Conservation (phyloP, 2,888 invertebrate genomes). For the Trypoxylon attenuatum region DNA sequence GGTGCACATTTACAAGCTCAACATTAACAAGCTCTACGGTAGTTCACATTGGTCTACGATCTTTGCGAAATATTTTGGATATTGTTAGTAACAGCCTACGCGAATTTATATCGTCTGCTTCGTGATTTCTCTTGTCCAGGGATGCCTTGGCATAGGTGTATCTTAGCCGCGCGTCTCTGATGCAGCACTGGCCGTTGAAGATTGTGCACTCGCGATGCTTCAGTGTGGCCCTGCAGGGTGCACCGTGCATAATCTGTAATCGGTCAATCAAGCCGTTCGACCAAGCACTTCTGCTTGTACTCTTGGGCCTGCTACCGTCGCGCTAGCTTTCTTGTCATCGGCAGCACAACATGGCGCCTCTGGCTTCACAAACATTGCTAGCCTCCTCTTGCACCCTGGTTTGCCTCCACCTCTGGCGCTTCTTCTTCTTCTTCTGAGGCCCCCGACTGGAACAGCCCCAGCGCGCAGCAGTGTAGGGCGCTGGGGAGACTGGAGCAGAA, state of each 20-base stretch:
- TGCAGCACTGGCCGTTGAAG: no score
- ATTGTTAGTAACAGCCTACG: no score
- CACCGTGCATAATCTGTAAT: constrained; percentile 67
- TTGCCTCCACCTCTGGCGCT: constrained; percentile 26
- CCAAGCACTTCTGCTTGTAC: constrained; percentile 51
- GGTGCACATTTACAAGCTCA: no score
- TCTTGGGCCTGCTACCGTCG: constrained; percentile 59
- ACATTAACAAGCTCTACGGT: no score
- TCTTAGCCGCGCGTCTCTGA: no score
- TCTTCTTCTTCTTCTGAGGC: constrained; percentile 18
- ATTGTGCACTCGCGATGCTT: not conserved
- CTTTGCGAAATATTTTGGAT: no score
- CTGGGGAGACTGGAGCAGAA: constrained; percentile 3
- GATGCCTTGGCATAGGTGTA: not conserved
- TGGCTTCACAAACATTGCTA: constrained; percentile 47
- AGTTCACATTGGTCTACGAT: no score
- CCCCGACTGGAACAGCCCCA: no score
- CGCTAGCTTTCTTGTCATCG: constrained; percentile 63
- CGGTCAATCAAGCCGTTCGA: constrained; percentile 63
- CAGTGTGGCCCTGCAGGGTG: constrained; percentile 47
- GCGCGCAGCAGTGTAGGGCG: constrained; percentile 14
- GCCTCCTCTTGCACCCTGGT: constrained; percentile 45
- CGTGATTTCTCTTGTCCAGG: not conserved
- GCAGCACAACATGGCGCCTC: constrained; percentile 62
- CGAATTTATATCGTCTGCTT: no score